Conservation (phyloP, 2,113 vertebrate genomes). For the Orientallactaga bullata region DNA sequence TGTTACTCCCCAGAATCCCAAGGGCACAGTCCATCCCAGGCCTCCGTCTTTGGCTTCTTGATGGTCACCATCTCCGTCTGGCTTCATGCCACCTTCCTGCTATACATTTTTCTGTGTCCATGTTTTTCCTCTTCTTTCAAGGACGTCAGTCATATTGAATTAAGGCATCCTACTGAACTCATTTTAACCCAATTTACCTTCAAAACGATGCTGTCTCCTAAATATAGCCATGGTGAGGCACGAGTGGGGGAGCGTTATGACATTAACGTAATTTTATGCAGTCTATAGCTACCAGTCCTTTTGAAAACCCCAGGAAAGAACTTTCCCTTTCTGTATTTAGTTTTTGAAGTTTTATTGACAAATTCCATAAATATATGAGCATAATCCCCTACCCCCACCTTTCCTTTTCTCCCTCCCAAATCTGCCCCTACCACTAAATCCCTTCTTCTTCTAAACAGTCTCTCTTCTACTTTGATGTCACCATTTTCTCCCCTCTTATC, state of each 20-base stretch:
- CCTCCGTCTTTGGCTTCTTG: background rate
- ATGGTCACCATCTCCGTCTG: accelerated
- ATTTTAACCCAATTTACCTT: background rate
- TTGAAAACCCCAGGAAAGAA: background rate
- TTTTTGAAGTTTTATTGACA: no score
- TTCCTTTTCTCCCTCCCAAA: no score
- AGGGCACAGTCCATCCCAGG: background rate
- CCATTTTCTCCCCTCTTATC: no score
- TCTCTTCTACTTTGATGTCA: no score
- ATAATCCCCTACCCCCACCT: no score
- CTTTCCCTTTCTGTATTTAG: background rate
- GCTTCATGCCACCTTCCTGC: background rate
- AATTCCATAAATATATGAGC: no score
- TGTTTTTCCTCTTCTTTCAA: background rate
- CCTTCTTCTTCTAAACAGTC: no score
- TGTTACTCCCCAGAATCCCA: background rate
- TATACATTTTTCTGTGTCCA: background rate
- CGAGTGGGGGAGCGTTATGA: background rate
- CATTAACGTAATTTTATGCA: conserved; percentile 4
- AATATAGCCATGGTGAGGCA: background rate
- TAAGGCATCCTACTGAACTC: background rate
- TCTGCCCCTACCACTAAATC: no score
- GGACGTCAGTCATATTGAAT: background rate
- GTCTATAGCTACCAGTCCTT: background rate
- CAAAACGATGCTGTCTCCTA: background rate